Evolutionary conservation across 2,113 vertebrate genomes (phyloP).

Genomic region (Prunella himalayana): DNA sequence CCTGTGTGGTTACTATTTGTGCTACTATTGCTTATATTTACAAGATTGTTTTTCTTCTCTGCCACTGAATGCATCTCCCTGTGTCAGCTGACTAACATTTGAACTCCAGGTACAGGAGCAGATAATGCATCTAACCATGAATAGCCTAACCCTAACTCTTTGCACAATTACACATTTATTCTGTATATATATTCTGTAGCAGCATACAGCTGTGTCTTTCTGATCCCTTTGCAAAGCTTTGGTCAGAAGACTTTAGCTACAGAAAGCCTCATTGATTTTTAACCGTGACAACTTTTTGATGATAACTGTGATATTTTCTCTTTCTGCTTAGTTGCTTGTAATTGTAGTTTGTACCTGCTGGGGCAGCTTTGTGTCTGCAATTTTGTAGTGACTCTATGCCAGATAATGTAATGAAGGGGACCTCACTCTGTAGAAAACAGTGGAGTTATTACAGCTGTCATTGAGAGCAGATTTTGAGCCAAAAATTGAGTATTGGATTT

Average conservation of each 20-base stretch:
- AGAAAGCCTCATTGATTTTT: conserved; percentile 30
- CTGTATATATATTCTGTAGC: background rate
- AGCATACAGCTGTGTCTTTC: background rate
- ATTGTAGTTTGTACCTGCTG: background rate
- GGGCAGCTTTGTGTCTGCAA: background rate
- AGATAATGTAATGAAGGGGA: background rate
- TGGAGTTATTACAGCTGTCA: background rate
- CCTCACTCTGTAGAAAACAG: background rate
- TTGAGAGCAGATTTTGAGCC: background rate
- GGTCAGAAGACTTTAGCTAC: background rate
- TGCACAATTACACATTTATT: background rate
- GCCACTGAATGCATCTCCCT: background rate
- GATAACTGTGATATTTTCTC: conserved; percentile 1
- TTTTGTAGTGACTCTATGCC: background rate
- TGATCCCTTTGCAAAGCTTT: background rate
- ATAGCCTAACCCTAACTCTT: background rate
- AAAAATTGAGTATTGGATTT: background rate
- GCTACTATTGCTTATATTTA: conserved; percentile 9
- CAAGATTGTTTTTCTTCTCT: background rate
- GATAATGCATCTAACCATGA: background rate
- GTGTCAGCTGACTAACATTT: background rate
- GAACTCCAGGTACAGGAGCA: background rate
- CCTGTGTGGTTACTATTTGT: background rate
- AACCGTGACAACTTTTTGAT: conserved; percentile 3
- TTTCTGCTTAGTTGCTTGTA: conserved; percentile 27